Evolutionary conservation across 2,113 vertebrate species (phyloP).

Genomic region (Amphilophus citrinellus): DNA sequence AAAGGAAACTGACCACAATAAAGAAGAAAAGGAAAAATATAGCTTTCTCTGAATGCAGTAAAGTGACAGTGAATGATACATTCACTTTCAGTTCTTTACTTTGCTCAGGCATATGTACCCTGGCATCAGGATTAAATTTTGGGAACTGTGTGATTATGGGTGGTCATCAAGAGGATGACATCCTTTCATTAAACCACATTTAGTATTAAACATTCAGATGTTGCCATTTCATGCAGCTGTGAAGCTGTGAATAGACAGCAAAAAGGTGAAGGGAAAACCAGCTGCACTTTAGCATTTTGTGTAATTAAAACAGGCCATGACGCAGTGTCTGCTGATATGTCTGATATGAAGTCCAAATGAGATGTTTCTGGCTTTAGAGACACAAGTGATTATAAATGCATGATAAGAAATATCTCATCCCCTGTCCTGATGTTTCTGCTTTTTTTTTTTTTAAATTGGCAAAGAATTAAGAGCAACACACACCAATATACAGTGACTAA

Average conservation of each 20-base stretch:
- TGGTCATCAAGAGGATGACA: not conserved
- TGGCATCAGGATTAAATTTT: not conserved
- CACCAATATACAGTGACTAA: not conserved
- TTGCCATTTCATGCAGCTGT: not conserved
- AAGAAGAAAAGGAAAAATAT: not conserved
- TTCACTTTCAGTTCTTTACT: not conserved
- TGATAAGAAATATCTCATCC: constrained; percentile 9
- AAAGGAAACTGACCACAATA: not conserved
- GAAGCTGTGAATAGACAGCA: not conserved
- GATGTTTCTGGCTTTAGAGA: not conserved
- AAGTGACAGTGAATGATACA: not conserved
- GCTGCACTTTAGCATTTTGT: not conserved
- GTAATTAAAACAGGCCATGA: not conserved
- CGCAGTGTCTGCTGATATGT: not conserved
- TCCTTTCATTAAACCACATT: not conserved
- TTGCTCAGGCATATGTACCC: not conserved
- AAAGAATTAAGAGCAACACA: not conserved
- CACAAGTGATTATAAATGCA: not conserved
- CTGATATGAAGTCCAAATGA: constrained; percentile 7
- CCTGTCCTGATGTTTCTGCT: not conserved
- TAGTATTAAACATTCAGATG: not conserved
- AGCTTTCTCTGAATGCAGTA: not conserved
- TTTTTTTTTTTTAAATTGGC: not conserved
- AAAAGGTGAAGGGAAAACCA: not conserved
- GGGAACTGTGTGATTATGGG: not conserved